These are phyloP conservation scores for Myopa tessellatipennis DNA, from an alignment of 2,888 invertebrate genomes.

Conservation along the genomic window DNA sequence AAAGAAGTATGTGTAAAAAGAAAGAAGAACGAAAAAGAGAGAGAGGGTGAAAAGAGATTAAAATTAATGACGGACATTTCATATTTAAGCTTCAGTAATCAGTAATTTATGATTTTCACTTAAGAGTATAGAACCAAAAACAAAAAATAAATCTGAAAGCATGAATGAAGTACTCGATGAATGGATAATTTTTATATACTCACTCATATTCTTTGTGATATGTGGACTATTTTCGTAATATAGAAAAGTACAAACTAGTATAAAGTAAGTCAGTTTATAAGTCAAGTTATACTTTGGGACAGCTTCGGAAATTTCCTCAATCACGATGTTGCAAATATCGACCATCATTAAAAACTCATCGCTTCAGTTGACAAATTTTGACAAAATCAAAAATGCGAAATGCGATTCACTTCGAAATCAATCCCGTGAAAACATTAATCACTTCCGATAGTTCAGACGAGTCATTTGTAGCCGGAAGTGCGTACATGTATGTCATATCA, in stretches of 20 bases:
- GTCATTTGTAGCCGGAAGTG: conserved; percentile 24
- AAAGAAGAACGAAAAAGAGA: background rate
- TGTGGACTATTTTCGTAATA: too few species aligned
- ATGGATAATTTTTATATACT: too few species aligned
- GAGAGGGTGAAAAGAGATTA: background rate
- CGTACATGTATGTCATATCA: conserved; percentile 3
- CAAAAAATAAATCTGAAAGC: too few species aligned
- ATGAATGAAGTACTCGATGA: too few species aligned
- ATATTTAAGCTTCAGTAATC: background rate
- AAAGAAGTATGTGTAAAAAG: background rate
- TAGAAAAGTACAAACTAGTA: too few species aligned
- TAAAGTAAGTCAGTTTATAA: too few species aligned
- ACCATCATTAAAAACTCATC: background rate
- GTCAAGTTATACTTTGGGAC: too few species aligned
- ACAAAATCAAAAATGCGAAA: background rate
- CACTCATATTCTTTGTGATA: too few species aligned
- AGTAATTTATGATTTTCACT: background rate
- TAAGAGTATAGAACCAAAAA: background rate
- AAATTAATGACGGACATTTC: conserved; percentile 2
- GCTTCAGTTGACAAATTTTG: background rate
- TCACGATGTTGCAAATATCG: background rate
- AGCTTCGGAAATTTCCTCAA: background rate
- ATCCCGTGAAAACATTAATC: conserved; percentile 28
- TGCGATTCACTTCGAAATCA: conserved; percentile 3
- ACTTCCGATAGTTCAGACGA: conserved; percentile 22